Evolutionary conservation across 2,888 invertebrate genomes (phyloP).

Genomic region (Julus scanicus): DNA sequence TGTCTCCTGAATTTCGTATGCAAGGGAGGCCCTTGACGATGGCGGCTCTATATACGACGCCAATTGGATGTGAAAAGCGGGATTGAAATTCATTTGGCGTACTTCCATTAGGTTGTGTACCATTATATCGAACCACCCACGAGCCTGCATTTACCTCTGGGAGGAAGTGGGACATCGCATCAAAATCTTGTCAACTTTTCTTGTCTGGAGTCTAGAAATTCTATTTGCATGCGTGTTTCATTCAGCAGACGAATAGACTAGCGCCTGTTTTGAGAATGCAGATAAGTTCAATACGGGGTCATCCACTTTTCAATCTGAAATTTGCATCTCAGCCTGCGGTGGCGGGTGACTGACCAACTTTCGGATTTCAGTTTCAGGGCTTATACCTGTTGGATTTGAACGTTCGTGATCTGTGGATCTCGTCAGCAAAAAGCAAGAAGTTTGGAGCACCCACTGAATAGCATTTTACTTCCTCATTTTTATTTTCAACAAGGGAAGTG

Average conservation of each 20-base stretch:
- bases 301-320: slow-evolving; percentile 22
- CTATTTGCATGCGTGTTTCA: not conserved
- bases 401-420: not conserved
- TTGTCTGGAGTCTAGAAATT: not conserved
- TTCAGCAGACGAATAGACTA: not conserved
- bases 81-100: slow-evolving; percentile 42
- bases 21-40: not conserved
- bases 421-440: not conserved
- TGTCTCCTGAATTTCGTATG: slow-evolving; percentile 19
- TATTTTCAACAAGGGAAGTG: too few species aligned
- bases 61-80: slow-evolving; percentile 5
- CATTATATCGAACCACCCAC: slow-evolving; percentile 32
- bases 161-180: slow-evolving; percentile 36
- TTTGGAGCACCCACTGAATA: not conserved
- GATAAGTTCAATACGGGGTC: not conserved
- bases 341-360: not conserved
- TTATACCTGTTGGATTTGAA: not conserved
- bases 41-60: not conserved
- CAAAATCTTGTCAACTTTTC: slow-evolving; percentile 38
- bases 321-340: not conserved
- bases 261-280: not conserved
- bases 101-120: slow-evolving; percentile 38
- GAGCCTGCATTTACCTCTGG: slow-evolving; percentile 11
- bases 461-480: not conserved
- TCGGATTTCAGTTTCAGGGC: not conserved